Evolutionary conservation across 2,797 vertebrate species (phyloP).

Genomic region (Babyrousa celebensis): DNA sequence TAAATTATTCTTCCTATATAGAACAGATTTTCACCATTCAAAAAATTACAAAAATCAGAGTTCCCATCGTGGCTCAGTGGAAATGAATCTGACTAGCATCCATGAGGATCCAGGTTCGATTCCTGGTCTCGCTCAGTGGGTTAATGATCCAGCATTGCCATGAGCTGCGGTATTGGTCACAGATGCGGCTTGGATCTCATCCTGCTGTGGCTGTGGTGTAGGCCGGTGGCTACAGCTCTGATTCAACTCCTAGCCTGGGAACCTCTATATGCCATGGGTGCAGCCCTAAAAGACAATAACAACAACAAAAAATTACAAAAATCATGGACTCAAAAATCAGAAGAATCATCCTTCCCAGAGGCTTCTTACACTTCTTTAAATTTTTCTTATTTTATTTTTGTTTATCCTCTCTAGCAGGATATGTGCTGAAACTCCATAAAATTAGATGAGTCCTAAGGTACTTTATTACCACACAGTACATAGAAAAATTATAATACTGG

Average conservation of each 20-base stretch:
- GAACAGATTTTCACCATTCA: neutral
- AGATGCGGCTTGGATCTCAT: no score
- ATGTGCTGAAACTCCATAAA: neutral
- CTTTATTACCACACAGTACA: neutral
- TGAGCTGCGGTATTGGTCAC: no score
- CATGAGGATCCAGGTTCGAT: no score
- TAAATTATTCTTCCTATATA: neutral
- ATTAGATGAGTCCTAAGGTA: neutral
- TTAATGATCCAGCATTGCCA: no score
- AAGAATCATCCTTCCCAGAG: neutral
- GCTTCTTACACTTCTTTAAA: neutral
- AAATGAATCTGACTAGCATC: no score
- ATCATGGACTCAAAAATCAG: neutral
- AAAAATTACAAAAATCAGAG: conserved; percentile 32
- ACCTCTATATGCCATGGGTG: no score
- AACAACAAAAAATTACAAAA: conserved; percentile 9
- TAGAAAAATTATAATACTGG: neutral
- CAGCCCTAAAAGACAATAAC: no score
- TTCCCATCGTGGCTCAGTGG: no score
- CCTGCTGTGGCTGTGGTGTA: no score
- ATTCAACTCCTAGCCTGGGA: no score
- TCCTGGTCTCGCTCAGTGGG: no score
- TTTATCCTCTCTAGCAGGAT: neutral
- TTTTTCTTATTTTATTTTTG: neutral
- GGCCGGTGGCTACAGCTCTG: no score